A percentile compares a stretch with the other conserved stretches of the same genome.
Conservation (phyloP, 2,888 invertebrate species). For the Microctonus hyperodae region DNA sequence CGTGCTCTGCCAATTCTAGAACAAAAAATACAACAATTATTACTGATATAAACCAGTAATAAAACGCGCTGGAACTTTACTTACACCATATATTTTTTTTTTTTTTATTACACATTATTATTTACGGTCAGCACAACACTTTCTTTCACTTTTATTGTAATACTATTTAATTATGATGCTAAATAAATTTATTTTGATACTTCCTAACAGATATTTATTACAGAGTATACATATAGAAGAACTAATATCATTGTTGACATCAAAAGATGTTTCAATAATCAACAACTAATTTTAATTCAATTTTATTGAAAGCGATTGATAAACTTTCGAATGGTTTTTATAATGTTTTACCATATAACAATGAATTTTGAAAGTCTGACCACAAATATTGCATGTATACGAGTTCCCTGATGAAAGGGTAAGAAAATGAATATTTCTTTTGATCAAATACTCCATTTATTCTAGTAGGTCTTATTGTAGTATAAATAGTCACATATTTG, state of each 20-base stretch:
- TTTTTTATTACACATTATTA: slow-evolving; percentile 7
- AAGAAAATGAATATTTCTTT: slow-evolving; percentile 46
- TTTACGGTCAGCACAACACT: slow-evolving; percentile 18
- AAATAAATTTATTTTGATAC: slow-evolving; percentile 1
- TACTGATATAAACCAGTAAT: slow-evolving; percentile 10
- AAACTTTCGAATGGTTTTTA: slow-evolving; percentile 46
- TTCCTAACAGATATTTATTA: background rate
- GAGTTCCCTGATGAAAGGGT: slow-evolving; percentile 48
- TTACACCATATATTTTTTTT: slow-evolving; percentile 39
- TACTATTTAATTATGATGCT: background rate
- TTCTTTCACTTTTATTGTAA: slow-evolving; percentile 16
- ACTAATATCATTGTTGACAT: background rate
- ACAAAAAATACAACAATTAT: slow-evolving; percentile 40
- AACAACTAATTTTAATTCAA: too few relatives aligned
- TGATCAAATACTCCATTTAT: slow-evolving; percentile 49
- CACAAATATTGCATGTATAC: slow-evolving; percentile 50
- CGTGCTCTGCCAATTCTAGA: slow-evolving; percentile 41
- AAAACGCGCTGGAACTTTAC: slow-evolving; percentile 37
- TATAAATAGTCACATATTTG: slow-evolving; percentile 48
- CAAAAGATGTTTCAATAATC: background rate
- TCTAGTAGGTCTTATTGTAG: slow-evolving; percentile 49
- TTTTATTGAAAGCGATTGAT: slow-evolving; percentile 42
- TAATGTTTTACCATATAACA: slow-evolving; percentile 47
- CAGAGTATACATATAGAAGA: background rate
- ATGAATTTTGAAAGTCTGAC: slow-evolving; percentile 46